Evolutionary conservation across 2,113 vertebrate genomes (phyloP).

Genomic region (Vanacampus margaritifer): DNA sequence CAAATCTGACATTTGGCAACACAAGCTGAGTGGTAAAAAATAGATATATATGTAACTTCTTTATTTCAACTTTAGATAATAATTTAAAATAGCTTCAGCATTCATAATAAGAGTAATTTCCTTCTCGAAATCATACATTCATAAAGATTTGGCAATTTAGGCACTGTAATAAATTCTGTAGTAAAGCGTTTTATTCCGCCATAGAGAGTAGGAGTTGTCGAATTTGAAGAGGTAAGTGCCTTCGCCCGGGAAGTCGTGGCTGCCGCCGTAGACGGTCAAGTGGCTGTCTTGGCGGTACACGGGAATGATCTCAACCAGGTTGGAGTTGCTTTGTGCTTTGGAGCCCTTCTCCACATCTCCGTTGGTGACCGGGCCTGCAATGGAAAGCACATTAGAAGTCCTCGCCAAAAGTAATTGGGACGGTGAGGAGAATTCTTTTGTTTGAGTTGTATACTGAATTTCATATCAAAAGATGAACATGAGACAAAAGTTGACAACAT

Average conservation of each 20-base stretch:
- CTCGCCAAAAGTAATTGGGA: too few relatives aligned
- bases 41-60: constrained; percentile 55
- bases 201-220: constrained; percentile 96
- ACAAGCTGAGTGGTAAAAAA: constrained; percentile 57
- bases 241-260: constrained; percentile 92
- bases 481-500: too few relatives aligned
- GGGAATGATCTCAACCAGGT: constrained; percentile 86
- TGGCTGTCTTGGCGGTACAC: constrained; percentile 96
- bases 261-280: constrained; percentile 84
- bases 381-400: constrained; percentile 4
- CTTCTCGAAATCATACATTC: constrained; percentile 54
- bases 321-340: constrained; percentile 75
- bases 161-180: constrained; percentile 92
- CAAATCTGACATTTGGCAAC: constrained; percentile 37
- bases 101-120: constrained; percentile 43
- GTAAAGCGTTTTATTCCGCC: constrained; percentile 96
- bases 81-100: constrained; percentile 67
- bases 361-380: constrained; percentile 77
- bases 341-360: constrained; percentile 93
- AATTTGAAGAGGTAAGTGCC: constrained; percentile 97
- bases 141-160: constrained; percentile 52
- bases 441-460: too few relatives aligned
- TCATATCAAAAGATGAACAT: too few relatives aligned
- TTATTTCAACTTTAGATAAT: constrained; percentile 44
- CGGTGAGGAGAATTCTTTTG: too few relatives aligned